These are phyloP conservation scores for Rhopalosiphum nymphaeae DNA, from an alignment of 2,888 invertebrate genomes.

Conservation along the genomic window DNA sequence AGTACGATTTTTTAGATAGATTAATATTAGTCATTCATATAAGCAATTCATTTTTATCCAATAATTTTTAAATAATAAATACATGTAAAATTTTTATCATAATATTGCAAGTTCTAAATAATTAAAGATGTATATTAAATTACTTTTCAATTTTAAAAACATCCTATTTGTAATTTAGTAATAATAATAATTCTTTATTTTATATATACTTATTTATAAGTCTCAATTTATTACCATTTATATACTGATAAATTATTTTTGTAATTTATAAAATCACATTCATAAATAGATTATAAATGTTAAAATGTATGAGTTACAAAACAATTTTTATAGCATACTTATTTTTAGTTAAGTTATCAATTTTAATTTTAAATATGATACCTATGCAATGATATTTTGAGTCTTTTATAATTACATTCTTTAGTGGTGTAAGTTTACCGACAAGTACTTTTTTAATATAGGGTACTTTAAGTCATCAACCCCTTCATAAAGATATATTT, in stretches of 20 bases:
- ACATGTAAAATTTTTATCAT: no score
- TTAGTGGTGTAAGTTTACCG: constrained; percentile 23
- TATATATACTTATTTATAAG: not conserved
- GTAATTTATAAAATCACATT: not conserved
- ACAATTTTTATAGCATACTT: not conserved
- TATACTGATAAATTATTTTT: not conserved
- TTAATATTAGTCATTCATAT: no score
- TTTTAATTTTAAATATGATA: not conserved
- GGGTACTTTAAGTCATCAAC: constrained; percentile 19
- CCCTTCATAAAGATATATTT: constrained; percentile 25
- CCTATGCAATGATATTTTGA: not conserved
- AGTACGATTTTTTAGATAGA: no score
- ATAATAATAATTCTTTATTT: not conserved
- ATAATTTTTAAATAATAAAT: no score
- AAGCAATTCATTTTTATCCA: no score
- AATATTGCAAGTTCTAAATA: no score
- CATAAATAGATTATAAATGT: not conserved
- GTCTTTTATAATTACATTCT: constrained; percentile 6
- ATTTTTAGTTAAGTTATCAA: not conserved
- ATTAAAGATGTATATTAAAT: no score
- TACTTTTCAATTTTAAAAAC: no score
- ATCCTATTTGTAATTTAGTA: no score
- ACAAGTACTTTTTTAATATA: not conserved
- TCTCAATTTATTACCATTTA: not conserved
- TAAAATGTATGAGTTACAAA: not conserved